A percentile compares a stretch with the other conserved stretches of the same genome.
phyloP scores from a whole-genome alignment of 2,888 invertebrate species.

The Cephus sareptanus region DNA sequence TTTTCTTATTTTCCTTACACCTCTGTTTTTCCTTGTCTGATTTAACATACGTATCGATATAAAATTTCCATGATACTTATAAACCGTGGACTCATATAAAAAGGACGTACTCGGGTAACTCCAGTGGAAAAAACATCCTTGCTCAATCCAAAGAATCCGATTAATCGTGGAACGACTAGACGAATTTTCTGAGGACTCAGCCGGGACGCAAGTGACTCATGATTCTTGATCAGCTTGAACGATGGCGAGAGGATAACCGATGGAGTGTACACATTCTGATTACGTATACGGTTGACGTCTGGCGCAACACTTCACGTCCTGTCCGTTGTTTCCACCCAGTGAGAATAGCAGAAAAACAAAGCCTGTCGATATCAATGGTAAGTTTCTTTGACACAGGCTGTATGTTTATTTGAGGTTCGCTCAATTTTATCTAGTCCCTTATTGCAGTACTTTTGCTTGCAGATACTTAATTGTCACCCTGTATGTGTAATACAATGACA shows the following conservation, averaged over 20 bases:
- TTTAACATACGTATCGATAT: background rate
- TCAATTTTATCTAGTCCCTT: background rate
- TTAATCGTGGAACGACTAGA: conserved; percentile 11
- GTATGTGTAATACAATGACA: background rate
- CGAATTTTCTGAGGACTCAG: conserved; percentile 25
- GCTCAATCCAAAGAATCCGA: background rate
- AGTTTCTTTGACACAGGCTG: background rate
- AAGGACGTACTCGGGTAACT: background rate
- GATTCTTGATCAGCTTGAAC: conserved; percentile 22
- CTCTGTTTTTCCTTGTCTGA: background rate
- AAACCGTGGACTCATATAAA: background rate
- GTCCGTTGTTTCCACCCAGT: background rate
- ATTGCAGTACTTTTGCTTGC: background rate
- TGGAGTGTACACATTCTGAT: background rate
- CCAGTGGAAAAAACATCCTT: background rate
- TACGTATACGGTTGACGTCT: background rate
- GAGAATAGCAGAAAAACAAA: background rate
- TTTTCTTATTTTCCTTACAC: background rate
- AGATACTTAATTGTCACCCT: background rate
- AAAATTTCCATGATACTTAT: background rate
- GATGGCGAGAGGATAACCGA: conserved; percentile 1
- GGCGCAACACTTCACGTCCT: background rate
- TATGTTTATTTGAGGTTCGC: background rate
- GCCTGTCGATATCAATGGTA: background rate
- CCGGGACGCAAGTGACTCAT: conserved; percentile 31